Conservation (phyloP, 35 echinoderm and acorn worm genomes). For the Nesometra sesokonis region DNA sequence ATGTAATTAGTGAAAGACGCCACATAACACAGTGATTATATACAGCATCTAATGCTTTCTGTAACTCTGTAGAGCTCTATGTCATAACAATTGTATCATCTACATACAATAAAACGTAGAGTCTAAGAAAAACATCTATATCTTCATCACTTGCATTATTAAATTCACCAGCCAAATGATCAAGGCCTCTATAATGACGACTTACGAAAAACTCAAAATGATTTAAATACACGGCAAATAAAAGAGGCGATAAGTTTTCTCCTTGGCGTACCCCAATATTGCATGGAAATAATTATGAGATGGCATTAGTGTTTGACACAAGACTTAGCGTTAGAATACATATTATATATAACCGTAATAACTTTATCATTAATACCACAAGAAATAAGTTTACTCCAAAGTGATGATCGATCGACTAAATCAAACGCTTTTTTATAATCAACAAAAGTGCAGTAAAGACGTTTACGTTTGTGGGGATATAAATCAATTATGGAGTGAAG, state of each 20-base stretch:
- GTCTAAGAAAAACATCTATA: no score
- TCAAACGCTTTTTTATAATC: conserved; percentile 35
- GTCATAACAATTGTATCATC: no score
- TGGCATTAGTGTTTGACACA: conserved; percentile 6
- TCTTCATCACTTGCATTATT: not conserved
- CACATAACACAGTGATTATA: not conserved
- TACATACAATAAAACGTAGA: no score
- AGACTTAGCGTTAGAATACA: no score
- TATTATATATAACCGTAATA: no score
- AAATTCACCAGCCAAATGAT: not conserved
- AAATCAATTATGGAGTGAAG: conserved; percentile 25
- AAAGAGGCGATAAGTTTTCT: no score
- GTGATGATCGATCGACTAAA: conserved; percentile 14
- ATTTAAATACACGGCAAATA: no score
- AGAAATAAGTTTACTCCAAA: conserved; percentile 48
- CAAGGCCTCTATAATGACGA: not conserved
- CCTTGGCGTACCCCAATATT: conserved; percentile 14
- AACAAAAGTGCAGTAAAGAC: conserved; percentile 32
- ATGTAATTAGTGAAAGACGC: not conserved
- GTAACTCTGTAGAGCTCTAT: no score
- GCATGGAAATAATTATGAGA: conserved; percentile 1
- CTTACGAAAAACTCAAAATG: not conserved
- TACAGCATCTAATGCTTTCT: no score
- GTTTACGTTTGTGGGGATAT: conserved; percentile 26
- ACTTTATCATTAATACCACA: no score